Evolutionary conservation across 2,888 invertebrate species (phyloP).

Genomic region (Deilephila porcellus): DNA sequence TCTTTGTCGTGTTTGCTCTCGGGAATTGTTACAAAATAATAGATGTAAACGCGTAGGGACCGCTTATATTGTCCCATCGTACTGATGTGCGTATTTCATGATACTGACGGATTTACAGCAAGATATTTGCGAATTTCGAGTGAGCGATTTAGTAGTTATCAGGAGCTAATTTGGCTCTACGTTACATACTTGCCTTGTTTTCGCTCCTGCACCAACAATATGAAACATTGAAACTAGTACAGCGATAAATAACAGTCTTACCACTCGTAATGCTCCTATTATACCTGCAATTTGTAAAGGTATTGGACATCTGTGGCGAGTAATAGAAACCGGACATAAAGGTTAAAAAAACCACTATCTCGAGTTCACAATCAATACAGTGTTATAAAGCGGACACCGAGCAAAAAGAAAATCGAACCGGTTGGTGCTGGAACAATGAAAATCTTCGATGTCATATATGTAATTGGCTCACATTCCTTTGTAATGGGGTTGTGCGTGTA

Average conservation of each 20-base stretch:
- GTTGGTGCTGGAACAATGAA: conserved; percentile 63
- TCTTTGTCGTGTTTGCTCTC: conserved; percentile 54
- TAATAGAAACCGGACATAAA: neutral
- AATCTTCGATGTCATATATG: conserved; percentile 71
- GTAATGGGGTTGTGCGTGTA: conserved; percentile 66
- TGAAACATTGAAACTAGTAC: neutral
- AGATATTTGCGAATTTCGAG: neutral
- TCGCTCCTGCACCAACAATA: neutral
- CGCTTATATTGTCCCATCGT: neutral
- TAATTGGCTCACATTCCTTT: conserved; percentile 76
- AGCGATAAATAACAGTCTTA: neutral
- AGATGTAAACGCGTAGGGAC: conserved; percentile 27
- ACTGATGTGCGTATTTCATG: conserved; percentile 20
- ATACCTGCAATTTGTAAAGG: neutral
- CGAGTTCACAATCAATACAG: conserved; percentile 35
- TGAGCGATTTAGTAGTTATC: conserved; percentile 23
- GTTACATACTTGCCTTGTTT: neutral
- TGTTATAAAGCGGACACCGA: conserved; percentile 52
- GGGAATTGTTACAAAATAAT: conserved; percentile 55
- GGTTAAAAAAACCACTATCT: conserved; percentile 8
- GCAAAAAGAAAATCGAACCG: conserved; percentile 51
- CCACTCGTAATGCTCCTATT: neutral
- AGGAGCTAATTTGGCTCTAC: neutral
- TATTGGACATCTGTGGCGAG: neutral
- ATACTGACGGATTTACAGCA: conserved; percentile 19